A percentile compares a stretch with the other conserved stretches of the same genome.
These are phyloP conservation scores for Galbula dea DNA, from an alignment of 2,113 vertebrate species.

Conservation along the genomic window DNA sequence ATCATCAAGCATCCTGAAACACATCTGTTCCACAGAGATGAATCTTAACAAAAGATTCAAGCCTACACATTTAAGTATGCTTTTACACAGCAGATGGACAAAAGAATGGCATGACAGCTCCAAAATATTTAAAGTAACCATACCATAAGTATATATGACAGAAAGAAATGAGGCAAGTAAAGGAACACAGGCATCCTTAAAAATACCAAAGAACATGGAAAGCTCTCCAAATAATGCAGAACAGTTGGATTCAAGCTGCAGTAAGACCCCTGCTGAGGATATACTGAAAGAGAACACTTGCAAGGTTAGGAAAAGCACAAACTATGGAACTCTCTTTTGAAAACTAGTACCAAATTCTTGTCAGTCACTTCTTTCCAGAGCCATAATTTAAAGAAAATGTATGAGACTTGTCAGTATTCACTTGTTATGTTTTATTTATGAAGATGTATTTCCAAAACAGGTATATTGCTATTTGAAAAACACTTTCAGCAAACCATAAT, in stretches of 20 bases:
- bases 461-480: not conserved
- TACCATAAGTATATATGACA: not conserved
- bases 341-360: not conserved
- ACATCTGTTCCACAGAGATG: accelerated
- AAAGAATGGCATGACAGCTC: not conserved
- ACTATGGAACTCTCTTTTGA: not conserved
- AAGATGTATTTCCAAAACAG: not conserved
- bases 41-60: not conserved
- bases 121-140: not conserved
- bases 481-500: not conserved
- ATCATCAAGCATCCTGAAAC: not conserved
- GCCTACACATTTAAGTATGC: not conserved
- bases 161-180: not conserved
- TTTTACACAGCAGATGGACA: not conserved
- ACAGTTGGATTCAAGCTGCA: not conserved
- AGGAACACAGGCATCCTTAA: not conserved
- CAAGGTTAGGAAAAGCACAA: not conserved
- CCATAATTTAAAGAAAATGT: not conserved
- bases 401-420: not conserved
- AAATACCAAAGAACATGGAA: not conserved
- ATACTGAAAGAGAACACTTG: not conserved
- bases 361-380: not conserved
- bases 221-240: not conserved
- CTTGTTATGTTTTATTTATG: not conserved
- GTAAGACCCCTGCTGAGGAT: not conserved